A percentile compares a stretch with the other conserved stretches of the same genome.
These are phyloP conservation scores for Actinernus sp. DNA, from an alignment of 92 coral and sea anemone genomes.

Conservation along the genomic window DNA sequence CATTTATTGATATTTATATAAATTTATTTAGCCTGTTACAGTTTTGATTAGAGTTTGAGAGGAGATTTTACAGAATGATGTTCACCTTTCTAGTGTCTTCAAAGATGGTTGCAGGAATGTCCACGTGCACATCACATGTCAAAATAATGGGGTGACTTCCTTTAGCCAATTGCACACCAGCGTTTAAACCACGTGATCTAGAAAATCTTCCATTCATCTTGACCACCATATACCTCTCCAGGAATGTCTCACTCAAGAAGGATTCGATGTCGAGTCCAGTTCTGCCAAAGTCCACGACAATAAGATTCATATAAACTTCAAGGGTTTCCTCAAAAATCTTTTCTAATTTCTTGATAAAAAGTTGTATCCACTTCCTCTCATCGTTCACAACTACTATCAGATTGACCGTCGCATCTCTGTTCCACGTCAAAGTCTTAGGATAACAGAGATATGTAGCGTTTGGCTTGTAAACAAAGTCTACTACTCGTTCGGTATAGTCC, in stretches of 20 bases:
- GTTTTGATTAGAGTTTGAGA: too few relatives aligned
- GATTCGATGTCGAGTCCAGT: conserved; percentile 21
- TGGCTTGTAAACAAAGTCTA: conserved; percentile 56
- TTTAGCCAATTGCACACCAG: conserved; percentile 58
- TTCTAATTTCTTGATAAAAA: conserved; percentile 63
- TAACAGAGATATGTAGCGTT: conserved; percentile 48
- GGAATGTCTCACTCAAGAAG: conserved; percentile 12
- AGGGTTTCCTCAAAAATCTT: conserved; percentile 49
- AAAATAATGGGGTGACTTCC: conserved; percentile 52
- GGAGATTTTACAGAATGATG: not conserved
- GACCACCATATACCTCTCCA: conserved; percentile 35
- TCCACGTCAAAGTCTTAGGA: conserved; percentile 65
- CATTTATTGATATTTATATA: too few relatives aligned
- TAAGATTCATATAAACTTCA: conserved; percentile 67
- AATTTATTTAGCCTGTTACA: too few relatives aligned
- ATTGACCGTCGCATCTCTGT: conserved; percentile 35
- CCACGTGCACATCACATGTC: conserved; percentile 66
- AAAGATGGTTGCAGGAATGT: conserved; percentile 71
- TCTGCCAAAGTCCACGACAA: conserved; percentile 52
- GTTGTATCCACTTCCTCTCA: conserved; percentile 50
- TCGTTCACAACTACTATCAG: conserved; percentile 62
- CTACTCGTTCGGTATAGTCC: conserved; percentile 72
- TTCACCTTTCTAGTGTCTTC: conserved; percentile 80
- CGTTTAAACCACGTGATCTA: conserved; percentile 74
- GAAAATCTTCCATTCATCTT: conserved; percentile 53